Percentiles rank a stretch among this genome's conserved stretches.
phyloP scores from a whole-genome alignment of 2,888 invertebrate species.

The Folsomia manolachei region DNA sequence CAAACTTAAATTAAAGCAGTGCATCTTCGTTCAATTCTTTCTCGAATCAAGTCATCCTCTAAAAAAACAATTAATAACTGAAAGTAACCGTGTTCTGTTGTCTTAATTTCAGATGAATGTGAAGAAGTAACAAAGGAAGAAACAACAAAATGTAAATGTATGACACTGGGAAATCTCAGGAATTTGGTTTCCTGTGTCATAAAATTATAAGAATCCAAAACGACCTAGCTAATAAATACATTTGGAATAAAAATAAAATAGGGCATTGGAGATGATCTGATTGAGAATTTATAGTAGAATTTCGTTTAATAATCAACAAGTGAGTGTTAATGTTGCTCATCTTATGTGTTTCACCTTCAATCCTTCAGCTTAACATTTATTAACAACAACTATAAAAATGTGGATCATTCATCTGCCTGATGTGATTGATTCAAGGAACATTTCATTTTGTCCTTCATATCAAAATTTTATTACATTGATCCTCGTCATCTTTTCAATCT shows the following conservation, averaged over 20 bases:
- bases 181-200: too few species aligned
- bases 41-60: neutral
- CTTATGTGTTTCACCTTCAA: neutral
- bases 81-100: neutral
- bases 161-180: too few species aligned
- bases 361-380: neutral
- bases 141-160: neutral
- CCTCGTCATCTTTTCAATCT: too few species aligned
- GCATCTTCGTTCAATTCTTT: neutral
- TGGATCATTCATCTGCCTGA: neutral
- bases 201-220: neutral
- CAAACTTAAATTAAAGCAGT: neutral
- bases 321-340: too few species aligned
- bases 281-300: neutral
- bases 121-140: too few species aligned
- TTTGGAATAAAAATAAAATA: too few species aligned
- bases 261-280: neutral
- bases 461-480: neutral
- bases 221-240: neutral
- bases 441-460: neutral
- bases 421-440: neutral
- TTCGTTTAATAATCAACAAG: neutral
- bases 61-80: neutral
- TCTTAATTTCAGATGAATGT: neutral
- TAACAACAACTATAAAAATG: neutral